Percentiles rank a stretch among this genome's conserved stretches.
These are phyloP conservation scores for Anolis apletophallus DNA, from an alignment of 2,797 vertebrate species.

Conservation along the genomic window DNA sequence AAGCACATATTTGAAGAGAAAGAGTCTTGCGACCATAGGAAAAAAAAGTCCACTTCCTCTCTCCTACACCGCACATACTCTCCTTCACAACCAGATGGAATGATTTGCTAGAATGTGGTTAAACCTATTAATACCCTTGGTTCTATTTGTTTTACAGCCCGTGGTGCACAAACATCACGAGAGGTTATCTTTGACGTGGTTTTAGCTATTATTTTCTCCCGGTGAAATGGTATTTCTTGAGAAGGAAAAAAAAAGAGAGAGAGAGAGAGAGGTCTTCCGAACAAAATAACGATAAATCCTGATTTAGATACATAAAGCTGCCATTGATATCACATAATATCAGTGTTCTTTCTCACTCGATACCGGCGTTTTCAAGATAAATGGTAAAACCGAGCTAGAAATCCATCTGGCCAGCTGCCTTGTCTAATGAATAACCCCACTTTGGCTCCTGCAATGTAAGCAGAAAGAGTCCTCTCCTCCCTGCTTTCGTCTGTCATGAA, in stretches of 20 bases:
- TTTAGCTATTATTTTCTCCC: constrained; percentile 92
- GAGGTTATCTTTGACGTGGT: constrained; percentile 89
- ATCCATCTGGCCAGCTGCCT: constrained; percentile 99
- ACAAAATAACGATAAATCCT: constrained; percentile 99
- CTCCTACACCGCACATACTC: neutral
- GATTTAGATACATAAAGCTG: constrained; percentile 96
- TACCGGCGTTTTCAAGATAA: constrained; percentile 97
- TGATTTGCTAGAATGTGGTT: constrained; percentile 81
- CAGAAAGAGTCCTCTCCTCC: constrained; percentile 96
- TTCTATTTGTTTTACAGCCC: constrained; percentile 86
- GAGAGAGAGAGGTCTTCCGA: constrained; percentile 90
- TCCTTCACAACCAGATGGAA: constrained; percentile 67
- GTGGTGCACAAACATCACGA: constrained; percentile 78
- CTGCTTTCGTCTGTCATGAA: constrained; percentile 95
- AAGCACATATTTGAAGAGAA: constrained; percentile 44
- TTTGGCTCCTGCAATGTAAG: constrained; percentile 99
- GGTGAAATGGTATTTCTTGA: constrained; percentile 90
- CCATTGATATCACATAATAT: constrained; percentile 99
- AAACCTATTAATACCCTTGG: constrained; percentile 81
- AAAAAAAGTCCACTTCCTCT: no score
- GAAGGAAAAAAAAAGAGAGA: constrained; percentile 83
- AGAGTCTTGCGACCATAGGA: neutral
- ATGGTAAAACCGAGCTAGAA: constrained; percentile 99
- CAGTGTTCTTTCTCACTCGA: constrained; percentile 98
- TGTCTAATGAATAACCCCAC: constrained; percentile 99